Evolutionary conservation across 2,888 invertebrate species (phyloP).

Genomic region (Melipona bicolor): DNA sequence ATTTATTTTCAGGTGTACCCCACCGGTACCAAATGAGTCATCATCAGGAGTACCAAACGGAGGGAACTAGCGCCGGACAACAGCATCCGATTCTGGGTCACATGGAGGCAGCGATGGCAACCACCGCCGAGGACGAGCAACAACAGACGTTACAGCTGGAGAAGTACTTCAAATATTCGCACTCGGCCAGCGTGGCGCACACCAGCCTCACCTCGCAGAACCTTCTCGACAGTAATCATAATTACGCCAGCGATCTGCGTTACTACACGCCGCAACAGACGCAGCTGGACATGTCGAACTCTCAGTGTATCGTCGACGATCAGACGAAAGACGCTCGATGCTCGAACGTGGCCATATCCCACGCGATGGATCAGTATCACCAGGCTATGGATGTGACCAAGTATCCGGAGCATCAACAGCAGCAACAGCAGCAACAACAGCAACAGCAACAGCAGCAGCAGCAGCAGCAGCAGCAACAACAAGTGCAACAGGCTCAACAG

Average conservation of each 20-base stretch:
- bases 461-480: conserved; percentile 66
- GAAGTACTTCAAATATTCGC: conserved; percentile 82
- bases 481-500: conserved; percentile 68
- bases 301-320: conserved; percentile 81
- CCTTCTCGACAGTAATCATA: conserved; percentile 86
- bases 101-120: conserved; percentile 73
- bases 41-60: conserved; percentile 81
- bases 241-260: conserved; percentile 84
- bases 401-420: conserved; percentile 75
- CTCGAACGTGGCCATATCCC: conserved; percentile 75
- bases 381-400: conserved; percentile 79
- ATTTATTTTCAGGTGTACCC: conserved; percentile 73
- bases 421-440: conserved; percentile 75
- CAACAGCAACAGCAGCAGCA: conserved; percentile 72
- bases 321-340: conserved; percentile 79
- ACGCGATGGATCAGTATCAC: conserved; percentile 81
- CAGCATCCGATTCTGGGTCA: conserved; percentile 78
- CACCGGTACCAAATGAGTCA: conserved; percentile 82
- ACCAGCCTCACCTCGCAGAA: conserved; percentile 78
- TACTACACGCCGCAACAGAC: conserved; percentile 82
- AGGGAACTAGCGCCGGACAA: conserved; percentile 56
- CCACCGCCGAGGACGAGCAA: conserved; percentile 76
- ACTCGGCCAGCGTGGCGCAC: conserved; percentile 74
- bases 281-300: conserved; percentile 78
- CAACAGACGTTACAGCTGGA: conserved; percentile 81